phyloP scores from a whole-genome alignment of 2,113 vertebrate genomes.

The Vanacampus margaritifer region DNA sequence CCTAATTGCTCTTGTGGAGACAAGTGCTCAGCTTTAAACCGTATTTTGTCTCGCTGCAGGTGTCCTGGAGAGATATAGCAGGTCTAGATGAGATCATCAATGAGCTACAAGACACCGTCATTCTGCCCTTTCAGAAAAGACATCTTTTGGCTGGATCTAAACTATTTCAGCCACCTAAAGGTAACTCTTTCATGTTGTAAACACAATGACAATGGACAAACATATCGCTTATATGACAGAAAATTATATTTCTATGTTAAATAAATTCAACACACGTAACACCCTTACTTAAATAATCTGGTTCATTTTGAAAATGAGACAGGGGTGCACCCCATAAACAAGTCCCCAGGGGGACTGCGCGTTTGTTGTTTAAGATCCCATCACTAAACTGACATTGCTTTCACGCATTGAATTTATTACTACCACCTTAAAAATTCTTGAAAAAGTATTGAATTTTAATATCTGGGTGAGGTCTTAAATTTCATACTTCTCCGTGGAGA shows the following conservation, averaged over 20 bases:
- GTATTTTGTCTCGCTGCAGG: constrained; percentile 48
- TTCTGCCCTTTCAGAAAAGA: constrained; percentile 77
- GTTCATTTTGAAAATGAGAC: too few relatives aligned
- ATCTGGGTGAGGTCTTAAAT: too few relatives aligned
- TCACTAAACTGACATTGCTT: too few relatives aligned
- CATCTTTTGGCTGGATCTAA: constrained; percentile 73
- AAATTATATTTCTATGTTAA: neutral
- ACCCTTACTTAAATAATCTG: neutral
- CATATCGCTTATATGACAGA: neutral
- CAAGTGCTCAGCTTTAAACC: too few relatives aligned
- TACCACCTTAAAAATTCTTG: too few relatives aligned
- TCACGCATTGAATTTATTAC: too few relatives aligned
- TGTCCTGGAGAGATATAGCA: constrained; percentile 77
- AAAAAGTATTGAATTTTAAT: too few relatives aligned
- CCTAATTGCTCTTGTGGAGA: neutral
- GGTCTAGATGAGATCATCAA: constrained; percentile 75
- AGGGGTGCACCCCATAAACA: too few relatives aligned
- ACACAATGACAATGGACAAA: neutral
- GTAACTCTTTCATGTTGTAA: constrained; percentile 37
- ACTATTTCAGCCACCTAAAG: constrained; percentile 79
- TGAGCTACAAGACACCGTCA: constrained; percentile 76
- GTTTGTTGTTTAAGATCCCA: too few relatives aligned
- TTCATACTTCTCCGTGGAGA: too few relatives aligned
- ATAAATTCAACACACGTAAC: neutral
- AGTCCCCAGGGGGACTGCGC: too few relatives aligned